These are phyloP conservation scores for Columba guinea DNA, from an alignment of 2,797 vertebrate genomes.

Conservation along the genomic window DNA sequence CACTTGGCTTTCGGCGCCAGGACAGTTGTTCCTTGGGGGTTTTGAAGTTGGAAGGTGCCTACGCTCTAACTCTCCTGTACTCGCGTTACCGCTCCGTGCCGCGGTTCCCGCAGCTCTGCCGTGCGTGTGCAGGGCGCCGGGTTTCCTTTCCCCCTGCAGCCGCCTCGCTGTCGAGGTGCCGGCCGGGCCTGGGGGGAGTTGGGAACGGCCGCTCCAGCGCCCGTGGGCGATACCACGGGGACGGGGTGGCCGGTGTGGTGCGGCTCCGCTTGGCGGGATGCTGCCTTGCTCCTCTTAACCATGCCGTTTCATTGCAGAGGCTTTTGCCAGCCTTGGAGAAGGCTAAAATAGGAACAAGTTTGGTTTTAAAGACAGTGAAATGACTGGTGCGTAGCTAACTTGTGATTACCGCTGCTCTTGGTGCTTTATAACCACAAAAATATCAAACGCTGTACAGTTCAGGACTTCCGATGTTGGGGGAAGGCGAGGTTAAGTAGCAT, in stretches of 20 bases:
- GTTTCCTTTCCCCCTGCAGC: no score
- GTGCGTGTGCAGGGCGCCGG: no score
- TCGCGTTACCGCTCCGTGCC: no score
- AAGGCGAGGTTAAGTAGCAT: constrained; percentile 69
- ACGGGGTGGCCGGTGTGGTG: background rate
- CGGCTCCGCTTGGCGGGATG: background rate
- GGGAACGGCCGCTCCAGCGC: background rate
- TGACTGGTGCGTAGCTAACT: background rate
- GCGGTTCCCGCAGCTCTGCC: no score
- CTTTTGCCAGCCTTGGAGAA: background rate
- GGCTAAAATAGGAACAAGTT: background rate
- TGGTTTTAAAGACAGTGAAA: background rate
- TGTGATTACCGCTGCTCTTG: background rate
- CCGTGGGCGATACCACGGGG: no score
- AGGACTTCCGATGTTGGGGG: constrained; percentile 29
- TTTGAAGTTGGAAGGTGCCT: no score
- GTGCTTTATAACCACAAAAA: constrained; percentile 37
- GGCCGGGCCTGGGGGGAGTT: no score
- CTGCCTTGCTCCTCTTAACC: background rate
- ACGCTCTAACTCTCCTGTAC: no score
- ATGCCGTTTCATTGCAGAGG: fast-evolving
- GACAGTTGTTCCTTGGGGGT: no score
- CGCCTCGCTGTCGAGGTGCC: no score
- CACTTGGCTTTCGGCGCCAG: fast-evolving
- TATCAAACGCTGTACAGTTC: constrained; percentile 34